Conservation (phyloP, 1,140 invertebrate species). For the Solenopsis fugax region DNA sequence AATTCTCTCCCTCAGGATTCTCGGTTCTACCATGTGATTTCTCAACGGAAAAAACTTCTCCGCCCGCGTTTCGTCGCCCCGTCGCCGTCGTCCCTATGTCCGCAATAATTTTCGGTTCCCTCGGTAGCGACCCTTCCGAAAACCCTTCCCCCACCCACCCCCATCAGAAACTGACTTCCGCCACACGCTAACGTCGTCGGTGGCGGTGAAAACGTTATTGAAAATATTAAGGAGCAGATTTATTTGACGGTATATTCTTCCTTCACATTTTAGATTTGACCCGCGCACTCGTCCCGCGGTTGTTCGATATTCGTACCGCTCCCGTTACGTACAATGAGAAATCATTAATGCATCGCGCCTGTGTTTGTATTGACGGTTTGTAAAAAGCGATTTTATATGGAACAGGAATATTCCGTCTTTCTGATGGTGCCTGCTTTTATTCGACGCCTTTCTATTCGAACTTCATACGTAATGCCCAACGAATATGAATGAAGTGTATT, state of each 20-base stretch:
- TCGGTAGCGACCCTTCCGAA: constrained; percentile 46
- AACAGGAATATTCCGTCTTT: constrained; percentile 50
- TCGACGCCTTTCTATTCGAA: constrained; percentile 49
- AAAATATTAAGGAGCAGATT: constrained; percentile 56
- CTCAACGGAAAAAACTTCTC: constrained; percentile 71
- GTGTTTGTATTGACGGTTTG: background rate
- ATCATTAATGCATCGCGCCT: constrained; percentile 26
- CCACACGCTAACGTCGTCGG: constrained; percentile 15
- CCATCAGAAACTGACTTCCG: constrained; percentile 34
- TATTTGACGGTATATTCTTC: constrained; percentile 45
- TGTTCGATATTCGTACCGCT: constrained; percentile 19
- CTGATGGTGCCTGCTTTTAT: constrained; percentile 1
- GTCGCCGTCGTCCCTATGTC: background rate
- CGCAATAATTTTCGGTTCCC: constrained; percentile 55
- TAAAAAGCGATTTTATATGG: constrained; percentile 42
- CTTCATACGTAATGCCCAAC: constrained; percentile 47
- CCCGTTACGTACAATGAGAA: constrained; percentile 42
- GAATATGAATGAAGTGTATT: constrained; percentile 58
- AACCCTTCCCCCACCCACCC: background rate
- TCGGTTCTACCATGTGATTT: constrained; percentile 69
- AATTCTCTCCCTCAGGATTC: constrained; percentile 60
- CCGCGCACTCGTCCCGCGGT: background rate
- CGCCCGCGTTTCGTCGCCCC: constrained; percentile 44
- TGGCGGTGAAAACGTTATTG: constrained; percentile 40
- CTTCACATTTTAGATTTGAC: constrained; percentile 31